phyloP scores from a whole-genome alignment of 2,113 vertebrate genomes.

The Beaufortia kweichowensis region DNA sequence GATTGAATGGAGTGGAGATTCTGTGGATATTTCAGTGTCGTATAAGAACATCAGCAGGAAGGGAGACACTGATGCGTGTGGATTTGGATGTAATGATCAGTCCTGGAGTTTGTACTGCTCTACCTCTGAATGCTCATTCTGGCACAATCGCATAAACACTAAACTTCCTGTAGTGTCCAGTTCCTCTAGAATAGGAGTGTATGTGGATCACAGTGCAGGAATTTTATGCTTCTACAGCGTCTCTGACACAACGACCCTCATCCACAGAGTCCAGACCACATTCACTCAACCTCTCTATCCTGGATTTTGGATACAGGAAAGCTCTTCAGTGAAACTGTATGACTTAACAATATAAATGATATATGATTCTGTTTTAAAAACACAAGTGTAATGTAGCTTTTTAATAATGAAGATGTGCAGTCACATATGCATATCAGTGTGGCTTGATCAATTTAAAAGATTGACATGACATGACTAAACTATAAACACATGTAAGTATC shows the following conservation, averaged over 20 bases:
- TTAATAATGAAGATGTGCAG: too few species aligned
- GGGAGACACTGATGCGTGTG: background rate
- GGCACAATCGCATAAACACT: background rate
- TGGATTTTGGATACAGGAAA: background rate
- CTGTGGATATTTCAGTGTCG: too few species aligned
- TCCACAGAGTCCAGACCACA: constrained; percentile 32
- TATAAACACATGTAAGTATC: too few species aligned
- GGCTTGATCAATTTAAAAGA: too few species aligned
- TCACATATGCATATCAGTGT: too few species aligned
- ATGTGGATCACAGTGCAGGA: constrained; percentile 51
- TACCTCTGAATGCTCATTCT: background rate
- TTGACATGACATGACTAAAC: too few species aligned
- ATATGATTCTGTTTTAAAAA: too few species aligned
- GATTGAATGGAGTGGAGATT: too few species aligned
- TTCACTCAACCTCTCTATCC: background rate
- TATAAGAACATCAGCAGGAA: background rate
- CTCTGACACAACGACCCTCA: constrained; percentile 51
- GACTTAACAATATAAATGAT: too few species aligned
- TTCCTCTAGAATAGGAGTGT: constrained; percentile 38
- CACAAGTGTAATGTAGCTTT: too few species aligned
- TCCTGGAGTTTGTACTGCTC: background rate
- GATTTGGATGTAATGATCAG: background rate
- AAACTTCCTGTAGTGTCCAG: background rate
- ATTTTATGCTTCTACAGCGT: constrained; percentile 55
- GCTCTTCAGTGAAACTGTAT: background rate